Percentiles rank a stretch among this genome's conserved stretches.
Evolutionary conservation across 2,797 vertebrate species (phyloP).

Genomic region (Poecilia wingei): DNA sequence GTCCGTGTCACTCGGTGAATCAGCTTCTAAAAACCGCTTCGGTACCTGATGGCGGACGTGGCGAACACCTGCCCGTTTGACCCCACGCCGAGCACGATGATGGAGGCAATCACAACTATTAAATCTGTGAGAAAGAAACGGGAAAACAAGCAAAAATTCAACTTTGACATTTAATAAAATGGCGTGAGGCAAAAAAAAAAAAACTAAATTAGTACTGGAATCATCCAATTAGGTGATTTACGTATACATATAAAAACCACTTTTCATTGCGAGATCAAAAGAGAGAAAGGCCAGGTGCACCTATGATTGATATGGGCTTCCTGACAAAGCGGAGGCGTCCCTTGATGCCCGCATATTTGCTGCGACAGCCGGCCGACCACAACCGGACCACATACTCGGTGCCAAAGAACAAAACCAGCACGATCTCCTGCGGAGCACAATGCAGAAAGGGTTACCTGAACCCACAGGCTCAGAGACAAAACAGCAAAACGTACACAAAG

Average conservation of each 20-base stretch:
- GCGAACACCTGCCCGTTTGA: conserved; percentile 93
- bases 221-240: neutral
- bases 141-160: neutral
- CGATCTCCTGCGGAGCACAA: conserved; percentile 85
- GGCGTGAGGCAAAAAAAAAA: neutral
- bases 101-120: conserved; percentile 90
- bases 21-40: conserved; percentile 1
- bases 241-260: neutral
- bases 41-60: conserved; percentile 90
- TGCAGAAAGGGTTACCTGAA: conserved; percentile 56
- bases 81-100: conserved; percentile 90
- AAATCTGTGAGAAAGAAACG: conserved; percentile 77
- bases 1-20: neutral
- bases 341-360: conserved; percentile 89
- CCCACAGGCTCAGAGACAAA: conserved; percentile 17
- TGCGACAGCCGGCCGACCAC: conserved; percentile 93
- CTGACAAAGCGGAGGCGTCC: conserved; percentile 90
- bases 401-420: conserved; percentile 92
- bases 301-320: conserved; percentile 93
- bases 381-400: conserved; percentile 88
- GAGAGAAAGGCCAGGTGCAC: conserved; percentile 71
- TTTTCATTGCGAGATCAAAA: conserved; percentile 33
- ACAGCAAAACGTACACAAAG: conserved; percentile 32
- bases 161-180: conserved; percentile 14
- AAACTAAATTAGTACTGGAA: conserved; percentile 6